Base-by-base conservation (phyloP, 2,797 vertebrate species). In the Acipenser ruthenus region DNA sequence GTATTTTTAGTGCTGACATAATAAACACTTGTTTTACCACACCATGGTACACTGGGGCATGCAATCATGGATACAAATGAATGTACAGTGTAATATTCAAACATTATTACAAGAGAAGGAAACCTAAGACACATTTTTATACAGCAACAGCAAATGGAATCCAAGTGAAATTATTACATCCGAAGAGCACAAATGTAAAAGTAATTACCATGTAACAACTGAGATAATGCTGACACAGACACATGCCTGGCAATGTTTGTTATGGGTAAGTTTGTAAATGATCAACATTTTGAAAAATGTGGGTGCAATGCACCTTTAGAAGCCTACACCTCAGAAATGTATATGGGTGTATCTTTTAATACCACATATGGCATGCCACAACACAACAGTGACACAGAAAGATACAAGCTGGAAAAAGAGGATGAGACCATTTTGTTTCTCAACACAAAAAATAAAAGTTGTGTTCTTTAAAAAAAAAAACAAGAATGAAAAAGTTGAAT, bases 401-500 rank as follows among this genome's bases (percentile, higher is more conserved):
- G 12, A 55, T 47, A 53, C 50, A 51, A 68, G 37, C 53, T 59
- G 48, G 75, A 48, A 6, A 10, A 53, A 61, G 23, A 60, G 53
- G 61, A 37, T 9, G 65, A 11, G 7, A 23, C 50, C 37, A 37
- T 37, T 37, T 37, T 5, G 37, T 37, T 37, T 37, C 37, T 37
- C 37, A 5, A 37, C 37, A 37, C 37, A 37, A 37, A 37, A 37
- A 37, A 37, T 37, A 37, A 37, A 37, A 37, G 37, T 37, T 4
- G 5, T 37, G 37, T 37, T 37, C 37, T 37, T 52, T 12, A 62
- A 62, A 68, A 62, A 68, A 1, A 50, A 37, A 47, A 55, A 50
- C 6, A 61, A 50, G 67, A 50, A 62, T 63, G 72, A 75, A 75
- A 64, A 12, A 65, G 59, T 23, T 73, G 15, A 60, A 69, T 53